Percentiles rank a stretch among this genome's conserved stretches.
These are phyloP conservation scores for Mythimna albipuncta DNA, from an alignment of 2,888 invertebrate species.

Conservation along the genomic window DNA sequence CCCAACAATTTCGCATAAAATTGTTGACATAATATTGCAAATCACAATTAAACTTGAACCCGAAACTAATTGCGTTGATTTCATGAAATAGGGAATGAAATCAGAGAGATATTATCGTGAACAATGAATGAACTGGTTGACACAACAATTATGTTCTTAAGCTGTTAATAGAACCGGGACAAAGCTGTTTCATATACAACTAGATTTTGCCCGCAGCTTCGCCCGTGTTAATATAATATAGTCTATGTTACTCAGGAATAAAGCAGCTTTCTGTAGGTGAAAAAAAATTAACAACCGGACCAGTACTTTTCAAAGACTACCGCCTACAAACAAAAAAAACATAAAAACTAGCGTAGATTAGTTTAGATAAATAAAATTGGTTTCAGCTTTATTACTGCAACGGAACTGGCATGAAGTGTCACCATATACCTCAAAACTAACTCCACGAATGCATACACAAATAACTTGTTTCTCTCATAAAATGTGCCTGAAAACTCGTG, in stretches of 20 bases:
- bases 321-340: too few species aligned
- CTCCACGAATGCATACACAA: conserved; percentile 17
- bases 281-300: too few species aligned
- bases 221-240: too few species aligned
- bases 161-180: conserved; percentile 11
- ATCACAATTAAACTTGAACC: conserved; percentile 38
- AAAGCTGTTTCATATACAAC: conserved; percentile 1
- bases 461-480: conserved; percentile 51
- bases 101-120: conserved; percentile 30
- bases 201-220: too few species aligned
- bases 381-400: conserved; percentile 17
- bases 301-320: too few species aligned
- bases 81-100: conserved; percentile 29
- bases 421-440: conserved; percentile 14
- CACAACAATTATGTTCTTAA: conserved; percentile 30
- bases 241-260: too few species aligned
- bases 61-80: conserved; percentile 37
- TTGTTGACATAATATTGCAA: conserved; percentile 26
- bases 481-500: conserved; percentile 59
- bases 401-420: background rate
- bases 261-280: too few species aligned
- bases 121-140: conserved; percentile 29
- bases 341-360: too few species aligned
- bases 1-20: conserved; percentile 10
- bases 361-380: conserved; percentile 12